phyloP scores from a whole-genome alignment of 2,888 invertebrate genomes.

The Chymomyza fuscimana region DNA sequence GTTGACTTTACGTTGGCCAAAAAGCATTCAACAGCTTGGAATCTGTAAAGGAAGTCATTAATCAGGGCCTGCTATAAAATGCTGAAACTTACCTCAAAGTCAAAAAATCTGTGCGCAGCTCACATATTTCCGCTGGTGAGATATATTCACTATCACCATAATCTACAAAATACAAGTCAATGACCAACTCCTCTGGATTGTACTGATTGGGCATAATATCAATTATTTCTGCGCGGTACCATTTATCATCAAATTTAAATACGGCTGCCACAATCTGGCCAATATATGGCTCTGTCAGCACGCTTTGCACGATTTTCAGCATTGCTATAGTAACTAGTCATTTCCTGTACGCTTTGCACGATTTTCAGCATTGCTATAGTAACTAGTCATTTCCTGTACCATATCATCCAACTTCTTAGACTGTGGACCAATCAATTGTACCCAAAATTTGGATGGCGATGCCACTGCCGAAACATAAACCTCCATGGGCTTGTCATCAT shows the following conservation, averaged over 20 bases:
- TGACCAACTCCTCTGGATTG: slow-evolving; percentile 82
- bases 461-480: slow-evolving; percentile 93
- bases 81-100: slow-evolving; percentile 72
- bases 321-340: slow-evolving; percentile 89
- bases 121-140: slow-evolving; percentile 84
- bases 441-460: slow-evolving; percentile 90
- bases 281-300: slow-evolving; percentile 82
- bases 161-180: slow-evolving; percentile 90
- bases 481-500: slow-evolving; percentile 85
- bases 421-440: slow-evolving; percentile 89
- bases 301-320: slow-evolving; percentile 83
- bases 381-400: slow-evolving; percentile 90
- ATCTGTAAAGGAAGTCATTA: slow-evolving; percentile 56
- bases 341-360: slow-evolving; percentile 85
- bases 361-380: slow-evolving; percentile 85
- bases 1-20: slow-evolving; percentile 86
- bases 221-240: slow-evolving; percentile 85
- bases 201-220: slow-evolving; percentile 84
- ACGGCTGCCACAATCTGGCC: slow-evolving; percentile 93
- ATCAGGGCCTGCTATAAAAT: not conserved
- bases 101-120: slow-evolving; percentile 85
- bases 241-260: slow-evolving; percentile 89
- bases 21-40: slow-evolving; percentile 93
- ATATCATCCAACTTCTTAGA: slow-evolving; percentile 89
- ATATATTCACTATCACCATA: slow-evolving; percentile 91